Evolutionary conservation across 2,888 invertebrate genomes (phyloP).

Genomic region (Apamea crenata): DNA sequence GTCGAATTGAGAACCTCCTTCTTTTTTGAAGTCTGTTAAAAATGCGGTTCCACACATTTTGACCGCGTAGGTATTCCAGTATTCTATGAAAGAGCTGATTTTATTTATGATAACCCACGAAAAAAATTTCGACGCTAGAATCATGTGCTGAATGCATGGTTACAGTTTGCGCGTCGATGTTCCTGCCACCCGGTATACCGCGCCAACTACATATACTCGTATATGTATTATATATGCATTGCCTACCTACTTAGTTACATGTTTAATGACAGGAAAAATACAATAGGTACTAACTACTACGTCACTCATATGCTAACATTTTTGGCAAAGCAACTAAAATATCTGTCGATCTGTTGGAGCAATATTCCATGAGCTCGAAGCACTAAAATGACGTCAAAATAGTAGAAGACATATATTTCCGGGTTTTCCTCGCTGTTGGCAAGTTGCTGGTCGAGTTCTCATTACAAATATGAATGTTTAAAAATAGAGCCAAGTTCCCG

Average conservation of each 20-base stretch:
- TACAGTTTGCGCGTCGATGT: too few relatives aligned
- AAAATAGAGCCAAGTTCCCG: neutral
- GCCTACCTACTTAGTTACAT: neutral
- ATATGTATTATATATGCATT: too few relatives aligned
- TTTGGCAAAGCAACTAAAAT: conserved; percentile 33
- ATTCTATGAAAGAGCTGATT: too few relatives aligned
- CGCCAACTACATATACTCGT: too few relatives aligned
- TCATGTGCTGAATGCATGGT: too few relatives aligned
- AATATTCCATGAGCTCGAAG: neutral
- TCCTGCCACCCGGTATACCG: neutral
- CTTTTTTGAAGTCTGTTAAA: too few relatives aligned
- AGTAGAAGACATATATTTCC: conserved; percentile 4
- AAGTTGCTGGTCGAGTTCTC: neutral
- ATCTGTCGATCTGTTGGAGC: neutral
- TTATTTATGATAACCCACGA: too few relatives aligned
- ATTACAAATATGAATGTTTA: neutral
- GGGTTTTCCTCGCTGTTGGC: conserved; percentile 19
- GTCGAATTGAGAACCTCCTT: too few relatives aligned
- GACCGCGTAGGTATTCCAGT: too few relatives aligned
- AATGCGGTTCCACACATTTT: too few relatives aligned
- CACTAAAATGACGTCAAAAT: conserved; percentile 24
- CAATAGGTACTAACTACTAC: neutral
- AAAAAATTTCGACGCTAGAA: too few relatives aligned
- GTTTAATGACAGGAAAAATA: neutral
- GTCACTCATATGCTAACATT: neutral